Conservation (phyloP, 2,888 invertebrate species). For the Pyrrhosoma nymphula region DNA sequence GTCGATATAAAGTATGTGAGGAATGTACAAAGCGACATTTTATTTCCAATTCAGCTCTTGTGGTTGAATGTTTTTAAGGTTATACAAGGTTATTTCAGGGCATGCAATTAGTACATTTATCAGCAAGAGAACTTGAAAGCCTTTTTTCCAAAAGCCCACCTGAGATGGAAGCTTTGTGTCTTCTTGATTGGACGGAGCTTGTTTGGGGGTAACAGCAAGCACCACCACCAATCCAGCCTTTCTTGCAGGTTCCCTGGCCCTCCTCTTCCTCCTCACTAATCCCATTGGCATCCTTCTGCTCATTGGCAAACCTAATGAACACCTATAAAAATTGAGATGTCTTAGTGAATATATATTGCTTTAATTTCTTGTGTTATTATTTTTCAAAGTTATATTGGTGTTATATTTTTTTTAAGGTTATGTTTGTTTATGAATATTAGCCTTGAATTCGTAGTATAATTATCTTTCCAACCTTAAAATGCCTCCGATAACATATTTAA, state of each 20-base stretch:
- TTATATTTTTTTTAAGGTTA: not conserved
- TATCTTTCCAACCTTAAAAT: no score
- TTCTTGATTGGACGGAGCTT: constrained; percentile 61
- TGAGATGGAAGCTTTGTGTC: constrained; percentile 57
- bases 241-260: not conserved
- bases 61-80: no score
- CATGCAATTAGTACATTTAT: no score
- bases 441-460: no score
- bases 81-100: no score
- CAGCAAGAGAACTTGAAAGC: no score
- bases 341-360: not conserved
- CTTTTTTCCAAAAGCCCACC: not conserved
- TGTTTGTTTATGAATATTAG: no score
- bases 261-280: constrained; percentile 48
- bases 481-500: no score
- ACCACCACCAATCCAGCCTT: constrained; percentile 38
- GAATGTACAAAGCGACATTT: no score
- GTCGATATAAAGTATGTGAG: no score
- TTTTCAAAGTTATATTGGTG: no score
- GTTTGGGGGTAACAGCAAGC: constrained; percentile 52
- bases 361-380: not conserved
- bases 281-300: constrained; percentile 68
- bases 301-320: constrained; percentile 70
- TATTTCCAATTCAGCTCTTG: no score
- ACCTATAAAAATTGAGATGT: constrained; percentile 65